Conservation (phyloP, 2,797 vertebrate genomes). For the Falco peregrinus region DNA sequence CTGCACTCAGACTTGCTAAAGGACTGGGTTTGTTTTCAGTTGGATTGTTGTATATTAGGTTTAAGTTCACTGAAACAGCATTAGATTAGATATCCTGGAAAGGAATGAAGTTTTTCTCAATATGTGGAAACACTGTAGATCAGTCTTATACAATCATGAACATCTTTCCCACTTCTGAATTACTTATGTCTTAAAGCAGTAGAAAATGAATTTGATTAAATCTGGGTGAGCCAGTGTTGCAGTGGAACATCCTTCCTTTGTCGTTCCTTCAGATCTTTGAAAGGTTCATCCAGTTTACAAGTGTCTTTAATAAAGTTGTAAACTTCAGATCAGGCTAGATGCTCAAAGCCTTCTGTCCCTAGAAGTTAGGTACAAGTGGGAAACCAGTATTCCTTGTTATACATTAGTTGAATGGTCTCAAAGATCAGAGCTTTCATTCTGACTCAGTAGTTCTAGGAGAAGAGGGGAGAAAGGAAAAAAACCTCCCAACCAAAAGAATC, state of each 20-base stretch:
- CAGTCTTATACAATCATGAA: background rate
- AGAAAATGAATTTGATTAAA: background rate
- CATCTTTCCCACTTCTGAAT: background rate
- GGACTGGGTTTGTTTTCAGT: background rate
- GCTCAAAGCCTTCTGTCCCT: background rate
- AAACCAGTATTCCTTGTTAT: conserved; percentile 44
- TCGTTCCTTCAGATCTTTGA: background rate
- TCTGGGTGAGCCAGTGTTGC: background rate
- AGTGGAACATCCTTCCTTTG: background rate
- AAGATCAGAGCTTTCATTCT: background rate
- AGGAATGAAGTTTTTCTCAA: background rate
- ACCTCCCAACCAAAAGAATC: background rate
- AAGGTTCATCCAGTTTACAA: background rate
- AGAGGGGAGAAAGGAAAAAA: background rate
- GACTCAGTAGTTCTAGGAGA: background rate
- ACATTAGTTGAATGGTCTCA: background rate
- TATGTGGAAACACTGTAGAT: background rate
- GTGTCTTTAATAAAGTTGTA: background rate
- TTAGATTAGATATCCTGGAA: background rate
- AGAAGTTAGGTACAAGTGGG: conserved; percentile 18
- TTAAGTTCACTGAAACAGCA: background rate
- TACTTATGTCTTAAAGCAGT: background rate
- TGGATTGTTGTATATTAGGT: background rate
- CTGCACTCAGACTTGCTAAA: background rate
- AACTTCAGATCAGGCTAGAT: background rate